Evolutionary conservation across 2,888 invertebrate species (phyloP).

Genomic region (Ornithoptera priamus): DNA sequence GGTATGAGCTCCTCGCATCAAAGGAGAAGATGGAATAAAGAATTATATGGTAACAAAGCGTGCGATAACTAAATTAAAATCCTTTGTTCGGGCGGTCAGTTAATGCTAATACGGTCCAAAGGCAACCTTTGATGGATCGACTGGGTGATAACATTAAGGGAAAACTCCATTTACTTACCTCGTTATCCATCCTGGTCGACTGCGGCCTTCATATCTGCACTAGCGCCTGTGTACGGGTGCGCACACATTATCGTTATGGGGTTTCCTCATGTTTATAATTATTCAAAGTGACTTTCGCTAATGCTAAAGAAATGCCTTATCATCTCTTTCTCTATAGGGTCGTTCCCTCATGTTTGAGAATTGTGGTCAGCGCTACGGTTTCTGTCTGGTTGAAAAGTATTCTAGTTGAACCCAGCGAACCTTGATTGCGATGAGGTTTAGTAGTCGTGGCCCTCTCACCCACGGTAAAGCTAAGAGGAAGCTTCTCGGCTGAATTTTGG

Average conservation of each 20-base stretch:
- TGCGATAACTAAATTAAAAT: conserved; percentile 69
- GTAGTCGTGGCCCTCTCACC: no score
- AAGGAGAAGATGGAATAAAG: conserved; percentile 61
- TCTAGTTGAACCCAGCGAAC: no score
- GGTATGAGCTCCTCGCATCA: conserved; percentile 50
- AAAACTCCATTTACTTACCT: conserved; percentile 32
- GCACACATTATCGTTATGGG: conserved; percentile 9
- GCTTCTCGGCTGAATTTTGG: no score
- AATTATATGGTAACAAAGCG: conserved; percentile 63
- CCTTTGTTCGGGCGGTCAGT: conserved; percentile 59
- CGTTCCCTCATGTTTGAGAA: no score
- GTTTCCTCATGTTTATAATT: conserved; percentile 11
- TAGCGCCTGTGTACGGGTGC: conserved; percentile 12
- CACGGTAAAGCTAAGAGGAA: no score
- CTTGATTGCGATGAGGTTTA: no score
- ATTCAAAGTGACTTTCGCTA: neutral
- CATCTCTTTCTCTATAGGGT: no score
- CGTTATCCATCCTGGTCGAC: conserved; percentile 19
- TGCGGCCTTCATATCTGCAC: conserved; percentile 24
- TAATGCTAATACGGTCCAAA: conserved; percentile 47
- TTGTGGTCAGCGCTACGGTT: no score
- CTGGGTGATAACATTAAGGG: conserved; percentile 46
- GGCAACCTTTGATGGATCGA: conserved; percentile 65
- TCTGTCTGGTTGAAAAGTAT: no score
- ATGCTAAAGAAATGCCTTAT: neutral